These are phyloP conservation scores for Leptopilina clavipes DNA, from an alignment of 1,140 invertebrate genomes.

Conservation along the genomic window DNA sequence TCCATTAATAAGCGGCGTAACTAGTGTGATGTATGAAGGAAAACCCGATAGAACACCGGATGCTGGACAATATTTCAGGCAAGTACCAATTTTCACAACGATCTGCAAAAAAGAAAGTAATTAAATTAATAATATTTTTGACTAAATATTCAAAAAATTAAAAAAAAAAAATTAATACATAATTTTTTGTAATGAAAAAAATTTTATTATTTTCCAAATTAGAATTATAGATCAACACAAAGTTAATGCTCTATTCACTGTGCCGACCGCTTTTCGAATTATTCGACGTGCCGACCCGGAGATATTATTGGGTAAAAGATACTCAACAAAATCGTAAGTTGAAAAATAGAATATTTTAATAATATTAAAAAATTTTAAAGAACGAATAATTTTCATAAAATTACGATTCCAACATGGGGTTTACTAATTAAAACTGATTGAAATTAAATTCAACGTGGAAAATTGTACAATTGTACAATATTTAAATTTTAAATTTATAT, in stretches of 20 bases:
- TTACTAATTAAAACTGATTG: too few relatives aligned
- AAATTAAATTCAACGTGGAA: too few relatives aligned
- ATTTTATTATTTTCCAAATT: slow-evolving; percentile 47
- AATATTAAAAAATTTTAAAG: neutral
- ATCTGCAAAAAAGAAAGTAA: too few relatives aligned
- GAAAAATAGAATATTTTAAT: neutral
- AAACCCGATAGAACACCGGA: slow-evolving; percentile 95
- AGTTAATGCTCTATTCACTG: slow-evolving; percentile 90
- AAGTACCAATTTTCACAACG: slow-evolving; percentile 37
- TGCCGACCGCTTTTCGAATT: slow-evolving; percentile 91
- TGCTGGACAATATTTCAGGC: slow-evolving; percentile 92
- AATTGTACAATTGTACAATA: too few relatives aligned
- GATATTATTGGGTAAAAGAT: slow-evolving; percentile 79
- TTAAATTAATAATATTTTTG: too few relatives aligned
- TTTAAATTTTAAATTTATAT: too few relatives aligned
- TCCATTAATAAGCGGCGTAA: slow-evolving; percentile 87
- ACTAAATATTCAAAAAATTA: neutral
- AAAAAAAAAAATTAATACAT: neutral
- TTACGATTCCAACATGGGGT: neutral
- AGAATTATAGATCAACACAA: slow-evolving; percentile 91
- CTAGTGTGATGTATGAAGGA: slow-evolving; percentile 94
- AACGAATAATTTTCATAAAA: neutral
- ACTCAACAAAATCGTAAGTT: slow-evolving; percentile 80
- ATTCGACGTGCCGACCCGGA: slow-evolving; percentile 86
- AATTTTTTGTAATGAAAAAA: neutral